These are phyloP conservation scores for Zoanthus gigantus DNA, from an alignment of 92 coral and sea anemone genomes.

Conservation along the genomic window DNA sequence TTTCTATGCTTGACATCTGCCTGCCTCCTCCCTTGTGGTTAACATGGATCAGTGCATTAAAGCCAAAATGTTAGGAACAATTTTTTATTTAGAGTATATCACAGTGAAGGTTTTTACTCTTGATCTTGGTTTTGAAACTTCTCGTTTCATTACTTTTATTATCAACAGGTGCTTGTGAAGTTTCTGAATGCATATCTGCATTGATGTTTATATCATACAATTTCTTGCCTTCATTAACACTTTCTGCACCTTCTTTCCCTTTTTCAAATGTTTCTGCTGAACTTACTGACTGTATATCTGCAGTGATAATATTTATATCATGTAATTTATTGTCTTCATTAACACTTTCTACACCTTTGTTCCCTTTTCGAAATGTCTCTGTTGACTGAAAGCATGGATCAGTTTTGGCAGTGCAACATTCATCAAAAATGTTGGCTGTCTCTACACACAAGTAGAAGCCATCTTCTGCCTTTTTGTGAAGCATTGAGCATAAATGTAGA, in stretches of 20 bases:
- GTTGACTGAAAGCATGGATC: not conserved
- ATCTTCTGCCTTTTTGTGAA: slow-evolving; percentile 73
- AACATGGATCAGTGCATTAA: too few relatives aligned
- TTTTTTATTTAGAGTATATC: too few relatives aligned
- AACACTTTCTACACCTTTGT: slow-evolving; percentile 6
- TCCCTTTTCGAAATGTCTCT: not conserved
- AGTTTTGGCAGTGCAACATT: not conserved
- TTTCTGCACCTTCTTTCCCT: too few relatives aligned
- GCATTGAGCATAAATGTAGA: slow-evolving; percentile 89
- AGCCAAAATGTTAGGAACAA: too few relatives aligned
- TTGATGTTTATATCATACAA: too few relatives aligned
- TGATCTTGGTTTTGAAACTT: too few relatives aligned
- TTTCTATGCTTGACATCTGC: too few relatives aligned
- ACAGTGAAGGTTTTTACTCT: too few relatives aligned
- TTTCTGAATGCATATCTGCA: not conserved
- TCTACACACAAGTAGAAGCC: slow-evolving; percentile 88
- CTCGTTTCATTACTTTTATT: too few relatives aligned
- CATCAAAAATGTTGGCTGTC: slow-evolving; percentile 48
- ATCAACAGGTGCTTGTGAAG: too few relatives aligned
- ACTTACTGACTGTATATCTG: not conserved
- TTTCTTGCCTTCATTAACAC: not conserved
- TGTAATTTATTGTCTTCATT: not conserved
- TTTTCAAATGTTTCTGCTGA: not conserved
- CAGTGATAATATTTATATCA: not conserved
- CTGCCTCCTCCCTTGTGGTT: too few relatives aligned